Evolutionary conservation across 2,113 vertebrate species (phyloP).

Genomic region (Cynocephalus volans): DNA sequence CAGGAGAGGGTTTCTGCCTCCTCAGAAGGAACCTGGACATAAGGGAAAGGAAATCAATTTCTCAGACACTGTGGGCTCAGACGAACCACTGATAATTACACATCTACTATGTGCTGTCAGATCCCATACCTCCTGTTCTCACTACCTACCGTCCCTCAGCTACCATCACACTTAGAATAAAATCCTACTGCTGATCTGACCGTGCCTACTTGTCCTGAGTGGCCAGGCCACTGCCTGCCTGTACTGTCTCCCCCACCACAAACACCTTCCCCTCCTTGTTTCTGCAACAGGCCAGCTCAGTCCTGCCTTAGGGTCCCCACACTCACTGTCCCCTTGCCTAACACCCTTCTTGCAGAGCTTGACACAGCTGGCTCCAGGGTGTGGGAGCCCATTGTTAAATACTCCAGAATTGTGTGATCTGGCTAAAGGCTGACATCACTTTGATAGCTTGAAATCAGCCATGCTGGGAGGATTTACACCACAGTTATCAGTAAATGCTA

Average conservation of each 20-base stretch:
- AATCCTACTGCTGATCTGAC: neutral
- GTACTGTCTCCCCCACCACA: too few species aligned
- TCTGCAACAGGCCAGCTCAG: neutral
- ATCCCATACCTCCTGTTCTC: neutral
- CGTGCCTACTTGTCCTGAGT: accelerated
- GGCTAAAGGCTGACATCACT: neutral
- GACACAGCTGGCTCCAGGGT: neutral
- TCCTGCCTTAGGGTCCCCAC: neutral
- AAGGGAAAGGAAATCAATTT: neutral
- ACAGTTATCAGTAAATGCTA: neutral
- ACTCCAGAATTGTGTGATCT: neutral
- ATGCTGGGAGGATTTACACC: neutral
- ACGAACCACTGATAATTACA: neutral
- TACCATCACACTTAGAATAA: neutral
- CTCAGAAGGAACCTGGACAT: neutral
- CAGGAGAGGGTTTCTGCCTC: neutral
- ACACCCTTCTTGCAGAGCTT: neutral
- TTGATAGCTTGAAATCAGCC: neutral
- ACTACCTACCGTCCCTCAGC: neutral
- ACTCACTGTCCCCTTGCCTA: neutral
- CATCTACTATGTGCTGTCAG: neutral
- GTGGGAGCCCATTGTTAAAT: neutral
- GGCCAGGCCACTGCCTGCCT: neutral
- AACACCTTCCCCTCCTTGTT: neutral
- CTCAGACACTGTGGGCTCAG: neutral